A percentile compares a stretch with the other conserved stretches of the same genome.
Conservation (phyloP, 2,888 invertebrate species). For the Oligia latruncula region DNA sequence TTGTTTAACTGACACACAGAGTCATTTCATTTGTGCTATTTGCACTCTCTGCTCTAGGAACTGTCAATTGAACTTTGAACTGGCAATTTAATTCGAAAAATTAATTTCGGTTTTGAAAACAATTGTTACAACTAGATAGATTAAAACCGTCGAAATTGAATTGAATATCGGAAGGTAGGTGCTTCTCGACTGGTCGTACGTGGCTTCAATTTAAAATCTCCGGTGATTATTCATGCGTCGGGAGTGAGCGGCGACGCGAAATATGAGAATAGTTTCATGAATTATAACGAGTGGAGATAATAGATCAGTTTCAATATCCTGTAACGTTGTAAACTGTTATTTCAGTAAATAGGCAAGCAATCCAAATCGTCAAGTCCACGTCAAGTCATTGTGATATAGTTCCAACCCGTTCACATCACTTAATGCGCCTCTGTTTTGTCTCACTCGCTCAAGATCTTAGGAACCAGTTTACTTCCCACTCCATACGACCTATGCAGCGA, state of each 20-base stretch:
- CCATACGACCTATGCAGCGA: no score
- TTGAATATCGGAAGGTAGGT: constrained; percentile 27
- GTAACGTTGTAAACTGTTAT: no score
- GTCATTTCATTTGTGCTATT: background rate
- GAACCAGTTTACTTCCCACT: no score
- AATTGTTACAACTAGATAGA: constrained; percentile 14
- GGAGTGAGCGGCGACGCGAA: constrained; percentile 3
- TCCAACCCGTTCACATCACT: no score
- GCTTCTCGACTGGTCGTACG: constrained; percentile 3
- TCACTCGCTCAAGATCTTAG: no score
- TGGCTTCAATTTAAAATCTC: constrained; percentile 27
- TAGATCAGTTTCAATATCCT: constrained; percentile 11
- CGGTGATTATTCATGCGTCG: constrained; percentile 24
- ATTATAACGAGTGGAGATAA: constrained; percentile 12
- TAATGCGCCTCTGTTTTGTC: no score
- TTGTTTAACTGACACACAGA: background rate
- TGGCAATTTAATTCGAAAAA: constrained; percentile 3
- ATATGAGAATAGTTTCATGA: constrained; percentile 25
- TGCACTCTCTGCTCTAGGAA: background rate
- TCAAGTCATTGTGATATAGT: no score
- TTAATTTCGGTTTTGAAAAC: constrained; percentile 19
- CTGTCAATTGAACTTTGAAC: background rate
- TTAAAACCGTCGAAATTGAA: constrained; percentile 26
- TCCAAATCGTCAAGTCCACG: no score
- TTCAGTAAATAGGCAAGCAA: no score